Evolutionary conservation across 2,113 vertebrate species (phyloP), one percentile per base, ranked within the genome.

Genomic region (Corythornis madagascariensis): DNA sequence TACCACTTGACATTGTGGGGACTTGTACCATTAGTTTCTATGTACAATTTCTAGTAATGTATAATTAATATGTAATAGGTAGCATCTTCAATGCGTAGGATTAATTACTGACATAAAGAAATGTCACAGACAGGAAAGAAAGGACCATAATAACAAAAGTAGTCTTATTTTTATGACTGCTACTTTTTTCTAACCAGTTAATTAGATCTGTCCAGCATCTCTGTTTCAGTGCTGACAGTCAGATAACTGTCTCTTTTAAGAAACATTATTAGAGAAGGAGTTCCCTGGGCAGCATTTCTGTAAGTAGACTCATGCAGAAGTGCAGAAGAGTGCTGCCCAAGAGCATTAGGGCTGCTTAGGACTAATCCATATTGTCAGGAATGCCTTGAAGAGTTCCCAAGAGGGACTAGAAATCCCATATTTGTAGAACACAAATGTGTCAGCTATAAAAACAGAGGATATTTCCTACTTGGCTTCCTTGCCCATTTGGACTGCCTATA

Each of bases 331-430:
- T 88, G 55, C 73, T 94, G 88, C 45, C 55, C 63, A 77, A 69
- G 29, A 93, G 57, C 25, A 20, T 94, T 86, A 75, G 15, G 59
- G n/a, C 83, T 90, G 42, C 48, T 61, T 84, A 88, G n/a, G 25
- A 90, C 50, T 83, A 92, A 92, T 69, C 61, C 28, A 21, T 72
- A 81, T 72, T 88, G 77, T 84, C 92, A 75, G 57, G 40, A 86
- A 71, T 93, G 75, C 55, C 74, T 93, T 85, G 69, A 85, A 86
- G 82, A 71, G 35, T 70, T 89, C 66, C 71, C 29, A 59, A 35
- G 71, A 90, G 84, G 59, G 43, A 93, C 26, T 70, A 73, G 63
- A 86, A 72, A 56, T 88, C 31, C 56, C 4, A 1, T 79, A 70
- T 89, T 79, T 77, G 33, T 82, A 80, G 64, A 84, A 73, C 38